phyloP scores from a whole-genome alignment of 2,888 invertebrate species.

The Scaptomyza flava region DNA sequence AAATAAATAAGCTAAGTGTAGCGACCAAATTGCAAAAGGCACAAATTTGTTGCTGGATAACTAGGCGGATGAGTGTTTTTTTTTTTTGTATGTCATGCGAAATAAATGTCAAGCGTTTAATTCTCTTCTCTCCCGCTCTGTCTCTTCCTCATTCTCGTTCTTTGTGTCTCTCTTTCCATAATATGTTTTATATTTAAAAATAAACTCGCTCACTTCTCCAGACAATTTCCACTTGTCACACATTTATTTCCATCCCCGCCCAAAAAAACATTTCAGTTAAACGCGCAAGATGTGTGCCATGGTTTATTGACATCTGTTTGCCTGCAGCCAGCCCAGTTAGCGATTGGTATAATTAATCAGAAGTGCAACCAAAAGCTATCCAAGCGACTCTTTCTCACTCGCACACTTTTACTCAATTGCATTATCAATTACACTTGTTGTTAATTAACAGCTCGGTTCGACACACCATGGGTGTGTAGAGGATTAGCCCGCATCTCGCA shows the following conservation, averaged over 20 bases:
- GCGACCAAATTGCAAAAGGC: no score
- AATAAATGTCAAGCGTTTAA: slow-evolving; percentile 66
- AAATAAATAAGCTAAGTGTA: slow-evolving; percentile 54
- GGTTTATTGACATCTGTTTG: slow-evolving; percentile 69
- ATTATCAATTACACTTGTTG: slow-evolving; percentile 78
- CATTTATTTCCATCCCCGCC: slow-evolving; percentile 36
- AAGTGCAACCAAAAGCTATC: slow-evolving; percentile 42
- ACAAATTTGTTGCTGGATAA: slow-evolving; percentile 53
- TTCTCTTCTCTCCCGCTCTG: neutral
- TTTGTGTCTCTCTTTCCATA: slow-evolving; percentile 47
- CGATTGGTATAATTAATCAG: slow-evolving; percentile 62
- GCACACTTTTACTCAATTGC: slow-evolving; percentile 6
- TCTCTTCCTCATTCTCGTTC: slow-evolving; percentile 8
- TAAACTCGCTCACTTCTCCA: slow-evolving; percentile 41
- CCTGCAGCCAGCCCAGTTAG: slow-evolving; percentile 21
- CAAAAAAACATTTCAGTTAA: slow-evolving; percentile 17
- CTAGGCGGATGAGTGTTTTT: slow-evolving; percentile 56
- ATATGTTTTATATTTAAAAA: slow-evolving; percentile 45
- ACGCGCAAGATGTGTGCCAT: slow-evolving; percentile 63
- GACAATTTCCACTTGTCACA: slow-evolving; percentile 71
- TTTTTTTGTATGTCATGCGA: slow-evolving; percentile 60
- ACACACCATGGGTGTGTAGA: slow-evolving; percentile 27
- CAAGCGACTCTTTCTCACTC: slow-evolving; percentile 11
- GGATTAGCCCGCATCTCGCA: slow-evolving; percentile 66
- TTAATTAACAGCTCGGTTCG: slow-evolving; percentile 63